Conservation (phyloP, 2,113 vertebrate genomes). For the cattle (Bos taurus) region DNA sequence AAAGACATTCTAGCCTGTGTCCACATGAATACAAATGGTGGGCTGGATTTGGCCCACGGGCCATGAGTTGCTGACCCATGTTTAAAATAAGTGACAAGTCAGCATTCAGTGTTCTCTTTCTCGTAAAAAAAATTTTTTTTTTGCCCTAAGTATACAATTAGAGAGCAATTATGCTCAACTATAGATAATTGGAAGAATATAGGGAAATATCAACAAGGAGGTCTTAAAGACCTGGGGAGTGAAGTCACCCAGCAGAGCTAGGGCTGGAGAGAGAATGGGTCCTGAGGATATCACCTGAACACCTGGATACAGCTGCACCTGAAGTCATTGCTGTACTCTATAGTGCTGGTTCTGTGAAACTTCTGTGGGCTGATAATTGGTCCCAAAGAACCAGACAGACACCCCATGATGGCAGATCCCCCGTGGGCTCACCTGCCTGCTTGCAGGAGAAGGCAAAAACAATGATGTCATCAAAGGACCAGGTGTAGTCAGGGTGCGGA, state of each 20-base stretch:
- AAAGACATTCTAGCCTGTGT: background rate
- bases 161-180: background rate
- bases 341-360: background rate
- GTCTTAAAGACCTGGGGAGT: background rate
- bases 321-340: rapidly evolving
- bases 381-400: background rate
- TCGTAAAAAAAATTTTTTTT: background rate
- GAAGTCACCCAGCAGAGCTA: background rate
- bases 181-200: background rate
- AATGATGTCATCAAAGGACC: slow-evolving; percentile 96
- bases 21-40: background rate
- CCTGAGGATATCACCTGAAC: background rate
- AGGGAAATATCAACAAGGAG: background rate
- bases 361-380: background rate
- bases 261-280: background rate
- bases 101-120: background rate
- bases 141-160: background rate
- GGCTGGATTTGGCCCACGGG: background rate
- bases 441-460: slow-evolving; percentile 92
- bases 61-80: background rate
- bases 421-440: slow-evolving; percentile 84
- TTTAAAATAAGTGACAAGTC: background rate
- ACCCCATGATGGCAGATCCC: background rate
- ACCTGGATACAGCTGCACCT: background rate
- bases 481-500: slow-evolving; percentile 88